Percentiles rank a stretch among this genome's conserved stretches.
Evolutionary conservation across 2,888 invertebrate genomes (phyloP).

Genomic region (Limnephilus rhombicus): DNA sequence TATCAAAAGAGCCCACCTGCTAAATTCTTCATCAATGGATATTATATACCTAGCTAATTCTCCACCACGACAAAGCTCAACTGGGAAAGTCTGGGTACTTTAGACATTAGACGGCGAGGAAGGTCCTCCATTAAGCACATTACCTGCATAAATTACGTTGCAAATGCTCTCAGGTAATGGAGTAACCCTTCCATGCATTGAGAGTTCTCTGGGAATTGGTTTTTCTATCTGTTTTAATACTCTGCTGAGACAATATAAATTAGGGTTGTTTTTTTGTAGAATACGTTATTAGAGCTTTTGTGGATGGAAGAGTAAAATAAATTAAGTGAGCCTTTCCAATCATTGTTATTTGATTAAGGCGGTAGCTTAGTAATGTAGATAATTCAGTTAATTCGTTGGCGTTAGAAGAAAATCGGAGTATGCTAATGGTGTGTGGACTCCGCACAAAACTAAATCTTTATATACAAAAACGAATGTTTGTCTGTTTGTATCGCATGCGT

Average conservation of each 20-base stretch:
- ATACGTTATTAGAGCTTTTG: background rate
- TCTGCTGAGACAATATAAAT: background rate
- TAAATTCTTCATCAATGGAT: background rate
- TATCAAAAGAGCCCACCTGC: background rate
- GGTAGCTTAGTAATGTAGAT: too few relatives aligned
- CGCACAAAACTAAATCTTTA: too few relatives aligned
- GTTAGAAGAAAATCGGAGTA: too few relatives aligned
- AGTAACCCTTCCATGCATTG: background rate
- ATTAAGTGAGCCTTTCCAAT: background rate
- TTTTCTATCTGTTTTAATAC: background rate
- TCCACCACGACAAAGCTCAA: background rate
- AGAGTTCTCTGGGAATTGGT: background rate
- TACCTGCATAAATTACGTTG: constrained; percentile 1
- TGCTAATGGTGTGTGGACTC: too few relatives aligned
- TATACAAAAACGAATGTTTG: too few relatives aligned
- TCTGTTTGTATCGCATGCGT: too few relatives aligned
- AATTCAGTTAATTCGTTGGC: too few relatives aligned
- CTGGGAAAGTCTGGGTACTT: background rate
- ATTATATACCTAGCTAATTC: background rate
- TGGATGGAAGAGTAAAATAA: background rate
- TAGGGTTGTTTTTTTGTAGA: background rate
- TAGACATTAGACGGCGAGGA: background rate
- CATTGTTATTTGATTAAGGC: too few relatives aligned
- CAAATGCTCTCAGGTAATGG: background rate
- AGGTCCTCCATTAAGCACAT: background rate